Evolutionary conservation across 2,888 invertebrate species (phyloP), one percentile per base, ranked within the genome.

Genomic region (Sinelater perroti): DNA sequence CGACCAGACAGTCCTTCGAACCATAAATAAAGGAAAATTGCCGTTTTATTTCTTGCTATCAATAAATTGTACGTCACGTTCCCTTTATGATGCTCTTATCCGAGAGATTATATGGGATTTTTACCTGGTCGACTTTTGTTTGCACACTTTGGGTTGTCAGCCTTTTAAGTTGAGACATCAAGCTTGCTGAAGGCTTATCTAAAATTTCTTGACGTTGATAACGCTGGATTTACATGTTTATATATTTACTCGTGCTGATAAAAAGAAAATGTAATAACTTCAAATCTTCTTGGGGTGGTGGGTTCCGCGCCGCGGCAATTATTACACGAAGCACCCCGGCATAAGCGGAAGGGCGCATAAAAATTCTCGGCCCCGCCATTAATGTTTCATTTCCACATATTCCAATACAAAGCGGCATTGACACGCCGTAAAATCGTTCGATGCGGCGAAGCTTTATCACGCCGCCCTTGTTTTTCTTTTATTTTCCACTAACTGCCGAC

Each of bases 331-430:
- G n/a, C 18, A 6, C 11, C 21, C 18, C 20, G 36, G 2, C 11
- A 21, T 18, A 10, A 4, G 11, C 24, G 24, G n/a, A 40, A 14
- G 24, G 24, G 13, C 40, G 40, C 40, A 40, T 40, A 40, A 40
- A 40, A 40, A 40, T 24, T 40, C 40, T 24, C 24, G 24, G 8
- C 40, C 10, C 4, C 13, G 13, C 16, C 40, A 40, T 40, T 40
- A 40, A 40, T 40, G 40, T 40, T 40, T 40, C 40, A 40, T 24
- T 24, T 40, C 20, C 40, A 40, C 40, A 40, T 40, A 24, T 24
- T 40, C 24, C 24, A 24, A 40, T 40, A 40, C 40, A 40, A 40
- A 40, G 40, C 40, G 24, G n/a, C 40, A 40, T 24, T 24, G 40
- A 40, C 40, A 40, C 13, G 40, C 24, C 8, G 24, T 40, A 40